A percentile compares a stretch with the other conserved stretches of the same genome.
phyloP scores from a whole-genome alignment of 37 sponge, comb jelly and placozoan genomes.

The Corticium candelabrum region DNA sequence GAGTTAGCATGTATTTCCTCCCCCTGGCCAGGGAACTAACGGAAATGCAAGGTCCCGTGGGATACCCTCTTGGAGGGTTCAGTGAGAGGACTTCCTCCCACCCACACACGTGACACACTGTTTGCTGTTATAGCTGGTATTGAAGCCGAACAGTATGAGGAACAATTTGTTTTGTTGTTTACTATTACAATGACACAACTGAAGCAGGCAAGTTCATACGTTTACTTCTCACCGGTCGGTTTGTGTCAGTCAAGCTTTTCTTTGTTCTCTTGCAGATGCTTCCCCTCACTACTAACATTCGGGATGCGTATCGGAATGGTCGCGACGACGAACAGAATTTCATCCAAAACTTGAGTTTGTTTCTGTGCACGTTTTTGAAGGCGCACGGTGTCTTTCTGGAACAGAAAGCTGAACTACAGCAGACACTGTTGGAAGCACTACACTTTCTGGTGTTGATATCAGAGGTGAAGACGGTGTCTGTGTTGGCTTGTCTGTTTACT shows the following conservation, averaged over 20 bases:
- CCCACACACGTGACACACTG: too few relatives aligned
- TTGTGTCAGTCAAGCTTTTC: background rate
- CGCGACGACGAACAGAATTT: conserved; percentile 91
- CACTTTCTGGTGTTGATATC: conserved; percentile 92
- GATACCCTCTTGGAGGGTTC: too few relatives aligned
- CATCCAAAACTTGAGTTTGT: conserved; percentile 93
- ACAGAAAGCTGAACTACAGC: conserved; percentile 48
- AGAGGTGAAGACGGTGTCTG: too few relatives aligned
- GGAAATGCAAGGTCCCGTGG: too few relatives aligned
- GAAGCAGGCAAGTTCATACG: conserved; percentile 57
- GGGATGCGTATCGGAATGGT: conserved; percentile 91
- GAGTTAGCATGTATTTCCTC: too few relatives aligned
- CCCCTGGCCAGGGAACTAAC: too few relatives aligned
- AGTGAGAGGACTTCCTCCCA: too few relatives aligned
- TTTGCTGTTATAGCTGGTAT: conserved; percentile 59
- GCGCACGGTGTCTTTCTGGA: conserved; percentile 81
- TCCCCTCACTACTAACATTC: conserved; percentile 82
- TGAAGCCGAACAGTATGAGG: conserved; percentile 61
- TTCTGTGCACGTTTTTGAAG: conserved; percentile 85
- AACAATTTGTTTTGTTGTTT: conserved; percentile 74
- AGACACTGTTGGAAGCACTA: conserved; percentile 68
- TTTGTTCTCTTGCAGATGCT: conserved; percentile 51
- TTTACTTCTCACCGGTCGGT: too few relatives aligned
- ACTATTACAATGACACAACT: conserved; percentile 76
- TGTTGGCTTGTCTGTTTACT: too few relatives aligned